phyloP scores from a whole-genome alignment of 2,888 invertebrate species.

The Cataglyphis livida region DNA sequence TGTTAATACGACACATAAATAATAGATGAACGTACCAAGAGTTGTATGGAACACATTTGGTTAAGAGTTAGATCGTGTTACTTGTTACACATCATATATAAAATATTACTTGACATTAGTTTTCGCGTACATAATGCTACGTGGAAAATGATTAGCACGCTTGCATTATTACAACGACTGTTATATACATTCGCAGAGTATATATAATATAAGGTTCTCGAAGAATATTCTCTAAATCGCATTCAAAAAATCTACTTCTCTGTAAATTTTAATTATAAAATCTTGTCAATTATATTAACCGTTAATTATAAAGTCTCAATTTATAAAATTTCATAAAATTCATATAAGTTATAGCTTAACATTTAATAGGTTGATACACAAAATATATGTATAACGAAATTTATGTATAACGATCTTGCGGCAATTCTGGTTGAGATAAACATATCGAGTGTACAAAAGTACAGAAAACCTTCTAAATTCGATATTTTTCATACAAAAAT shows the following conservation, averaged over 20 bases:
- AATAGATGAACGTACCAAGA: conserved; percentile 54
- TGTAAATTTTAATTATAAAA: conserved; percentile 33
- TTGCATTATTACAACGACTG: background rate
- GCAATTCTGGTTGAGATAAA: background rate
- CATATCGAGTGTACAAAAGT: background rate
- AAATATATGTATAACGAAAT: background rate
- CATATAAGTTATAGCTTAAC: background rate
- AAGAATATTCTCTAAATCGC: conserved; percentile 14
- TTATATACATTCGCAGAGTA: conserved; percentile 8
- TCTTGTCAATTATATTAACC: background rate
- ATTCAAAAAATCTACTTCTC: conserved; percentile 19
- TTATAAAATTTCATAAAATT: conserved; percentile 14
- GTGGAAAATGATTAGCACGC: background rate
- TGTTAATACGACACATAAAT: conserved; percentile 64
- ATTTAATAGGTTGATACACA: background rate
- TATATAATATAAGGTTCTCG: background rate
- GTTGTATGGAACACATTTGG: conserved; percentile 78
- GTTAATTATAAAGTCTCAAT: conserved; percentile 24
- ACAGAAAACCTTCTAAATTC: background rate
- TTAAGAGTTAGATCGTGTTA: conserved; percentile 74
- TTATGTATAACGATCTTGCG: background rate
- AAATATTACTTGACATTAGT: conserved; percentile 47
- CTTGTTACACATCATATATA: conserved; percentile 60
- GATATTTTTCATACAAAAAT: conserved; percentile 14
- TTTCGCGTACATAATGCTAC: conserved; percentile 20